Base-by-base conservation (phyloP, 2,113 vertebrate genomes). In the Xenopus borealis region DNA sequence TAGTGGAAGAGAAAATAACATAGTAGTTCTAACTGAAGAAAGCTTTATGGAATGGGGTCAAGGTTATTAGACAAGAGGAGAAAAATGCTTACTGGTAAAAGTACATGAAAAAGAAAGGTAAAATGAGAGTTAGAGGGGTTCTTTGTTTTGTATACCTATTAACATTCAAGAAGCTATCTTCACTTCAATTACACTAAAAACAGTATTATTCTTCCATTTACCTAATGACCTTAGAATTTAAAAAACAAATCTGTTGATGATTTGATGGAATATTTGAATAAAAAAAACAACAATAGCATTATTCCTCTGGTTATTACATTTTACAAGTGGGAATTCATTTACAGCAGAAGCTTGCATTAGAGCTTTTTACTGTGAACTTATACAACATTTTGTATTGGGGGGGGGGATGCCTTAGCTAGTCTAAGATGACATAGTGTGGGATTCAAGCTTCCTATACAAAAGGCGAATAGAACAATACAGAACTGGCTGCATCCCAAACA, bases 191-290 rank as follows among this genome's bases (percentile, higher is more conserved):
- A 50, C 14, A 50, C 11, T 50, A 16, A 50, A 50, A 10, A 50
- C 3, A 2, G 47, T 50, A 12, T 13, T 50, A 50, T 50, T 50
- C 10, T 10, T 16, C 14, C 14, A 16, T 50, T 10, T 50, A 50
- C 14, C 11, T 50, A 12, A 50, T 62, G 50, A 19, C 46, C 40
- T 47, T 13, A 52, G 59, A 33, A 62, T 52, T 61, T 40, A 7
- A 7, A 40, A 52, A 27, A 27, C n/a, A 27, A 27, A 40, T 10
- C 12, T 72, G 3, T 12, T 50, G 11, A 10, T 50, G 14, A 16
- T 72, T 62, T 72, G 47, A 66, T 55, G 16, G 13, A 72, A 64
- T 66, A 45, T 57, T 57, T 57, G 55, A 20, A 47, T 23, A 55
- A 17, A 64, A 18, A 18, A n/a, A 57, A 33, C 23, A 27, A 64